phyloP scores from a whole-genome alignment of 2,888 invertebrate species.

The Zelleria hepariella region DNA sequence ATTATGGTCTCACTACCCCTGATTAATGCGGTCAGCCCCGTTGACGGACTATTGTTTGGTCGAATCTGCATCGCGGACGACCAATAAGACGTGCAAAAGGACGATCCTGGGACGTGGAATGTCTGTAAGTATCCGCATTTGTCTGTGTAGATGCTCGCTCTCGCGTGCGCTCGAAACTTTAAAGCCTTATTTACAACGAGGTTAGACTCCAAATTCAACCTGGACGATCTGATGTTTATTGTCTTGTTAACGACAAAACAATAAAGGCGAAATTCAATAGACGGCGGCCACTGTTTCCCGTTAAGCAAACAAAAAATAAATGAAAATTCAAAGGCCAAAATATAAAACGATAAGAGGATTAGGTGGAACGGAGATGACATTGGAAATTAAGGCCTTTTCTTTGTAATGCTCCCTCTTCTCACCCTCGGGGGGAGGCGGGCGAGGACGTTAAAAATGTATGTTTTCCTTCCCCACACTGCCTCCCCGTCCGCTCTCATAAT shows the following conservation, averaged over 20 bases:
- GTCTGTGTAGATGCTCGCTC: slow-evolving; percentile 21
- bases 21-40: slow-evolving; percentile 68
- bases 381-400: slow-evolving; percentile 73
- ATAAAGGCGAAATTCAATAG: not conserved
- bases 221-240: not conserved
- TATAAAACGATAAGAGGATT: slow-evolving; percentile 71
- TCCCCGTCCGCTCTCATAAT: slow-evolving; percentile 44
- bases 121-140: slow-evolving; percentile 41
- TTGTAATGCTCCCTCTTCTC: slow-evolving; percentile 68
- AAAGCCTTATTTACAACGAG: not conserved
- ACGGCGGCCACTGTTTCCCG: slow-evolving; percentile 29
- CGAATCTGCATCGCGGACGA: slow-evolving; percentile 51
- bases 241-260: not conserved
- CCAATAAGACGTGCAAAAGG: slow-evolving; percentile 37
- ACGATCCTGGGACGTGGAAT: slow-evolving; percentile 28
- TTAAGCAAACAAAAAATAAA: slow-evolving; percentile 64
- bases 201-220: not conserved
- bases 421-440: slow-evolving; percentile 39
- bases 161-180: not conserved
- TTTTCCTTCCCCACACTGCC: slow-evolving; percentile 36
- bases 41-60: slow-evolving; percentile 66
- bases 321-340: slow-evolving; percentile 70
- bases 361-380: slow-evolving; percentile 71
- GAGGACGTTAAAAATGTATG: slow-evolving; percentile 67
- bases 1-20: slow-evolving; percentile 66